Percentiles rank a stretch among this genome's conserved stretches.
These are phyloP conservation scores for Heliconius himera DNA, from an alignment of 1,140 invertebrate species.

Conservation along the genomic window DNA sequence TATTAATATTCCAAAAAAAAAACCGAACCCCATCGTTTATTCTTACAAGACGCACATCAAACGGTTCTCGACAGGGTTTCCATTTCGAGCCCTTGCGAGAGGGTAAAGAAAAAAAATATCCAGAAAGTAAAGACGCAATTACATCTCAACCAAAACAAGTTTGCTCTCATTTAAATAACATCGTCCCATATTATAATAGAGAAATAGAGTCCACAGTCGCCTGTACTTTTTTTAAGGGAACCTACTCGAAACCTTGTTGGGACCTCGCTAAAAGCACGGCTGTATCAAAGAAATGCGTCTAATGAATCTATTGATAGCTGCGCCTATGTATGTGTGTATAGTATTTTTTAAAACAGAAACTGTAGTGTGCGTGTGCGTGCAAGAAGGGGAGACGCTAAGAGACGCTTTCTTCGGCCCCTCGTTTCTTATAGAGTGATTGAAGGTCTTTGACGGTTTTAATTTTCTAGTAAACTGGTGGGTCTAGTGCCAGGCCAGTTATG, in stretches of 20 bases:
- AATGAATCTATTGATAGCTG: constrained; percentile 79
- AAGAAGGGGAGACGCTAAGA: constrained; percentile 76
- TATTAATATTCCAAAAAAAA: constrained; percentile 25
- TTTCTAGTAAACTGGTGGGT: neutral
- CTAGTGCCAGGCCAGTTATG: too few species aligned
- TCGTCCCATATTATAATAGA: constrained; percentile 9
- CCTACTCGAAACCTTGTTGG: constrained; percentile 42
- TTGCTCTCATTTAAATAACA: constrained; percentile 28
- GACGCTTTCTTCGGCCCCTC: constrained; percentile 77
- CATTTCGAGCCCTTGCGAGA: constrained; percentile 57
- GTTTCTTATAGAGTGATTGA: constrained; percentile 66
- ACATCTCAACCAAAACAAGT: constrained; percentile 57
- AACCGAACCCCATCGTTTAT: constrained; percentile 47
- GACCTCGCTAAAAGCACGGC: constrained; percentile 71
- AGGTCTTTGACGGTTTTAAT: constrained; percentile 47
- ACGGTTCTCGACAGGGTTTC: constrained; percentile 57
- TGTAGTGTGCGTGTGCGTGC: constrained; percentile 70
- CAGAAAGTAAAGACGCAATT: constrained; percentile 75
- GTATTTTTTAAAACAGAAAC: constrained; percentile 72
- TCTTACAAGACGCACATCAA: constrained; percentile 73
- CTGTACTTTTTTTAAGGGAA: constrained; percentile 18
- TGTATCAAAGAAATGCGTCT: constrained; percentile 79
- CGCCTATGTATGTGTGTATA: constrained; percentile 68
- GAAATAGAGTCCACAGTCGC: constrained; percentile 49
- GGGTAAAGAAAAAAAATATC: constrained; percentile 70